Evolutionary conservation across 2,888 invertebrate genomes (phyloP), one percentile per base, ranked within the genome.

Genomic region (Apoda limacodes): DNA sequence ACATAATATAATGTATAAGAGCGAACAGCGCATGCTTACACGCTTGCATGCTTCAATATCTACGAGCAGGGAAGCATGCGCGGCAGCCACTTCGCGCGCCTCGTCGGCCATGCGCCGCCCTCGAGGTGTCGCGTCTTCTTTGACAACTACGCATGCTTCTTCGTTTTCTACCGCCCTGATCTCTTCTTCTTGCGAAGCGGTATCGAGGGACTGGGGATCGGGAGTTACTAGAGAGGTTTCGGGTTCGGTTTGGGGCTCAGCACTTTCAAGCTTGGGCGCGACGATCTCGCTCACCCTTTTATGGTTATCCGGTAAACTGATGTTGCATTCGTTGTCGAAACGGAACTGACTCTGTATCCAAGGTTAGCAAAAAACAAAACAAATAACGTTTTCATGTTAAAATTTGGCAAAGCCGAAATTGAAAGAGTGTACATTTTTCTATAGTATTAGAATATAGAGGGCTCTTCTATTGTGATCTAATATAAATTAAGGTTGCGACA

Each of bases 291-390:
- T 93, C 91, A 96, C 97, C 93, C 95, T 88, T 88, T 94, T 95
- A 84, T 97, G 95, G 84, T 95, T 95, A 84, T 98, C 98, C 81
- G 95, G 95, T 67, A 98, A 88, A 84, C 92, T 94, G 82, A 95
- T 87, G 85, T 94, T 93, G 85, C 95, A 97, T 87, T 98, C 99
- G 85, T 97, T 98, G 86, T 98, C 98, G 85, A 98, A 98, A 75
- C 98, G 92, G 86, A 98, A 99, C 83, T 98, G 98, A 85, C 97
- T 97, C 96, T 98, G 89, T 60, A 72, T 65, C 69, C 68, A 52
- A 37, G 56, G 69, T 61, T 50, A 62, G 74, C 70, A 56, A 55
- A 63, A 63, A 69, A 68, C 41, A 70, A 45, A 6, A 58, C 57
- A 36, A 34, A 50, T 37, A 45, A 19, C 35, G 11, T n/a, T 24